phyloP scores from a whole-genome alignment of 2,113 vertebrate species.

The Mirza zaza region DNA sequence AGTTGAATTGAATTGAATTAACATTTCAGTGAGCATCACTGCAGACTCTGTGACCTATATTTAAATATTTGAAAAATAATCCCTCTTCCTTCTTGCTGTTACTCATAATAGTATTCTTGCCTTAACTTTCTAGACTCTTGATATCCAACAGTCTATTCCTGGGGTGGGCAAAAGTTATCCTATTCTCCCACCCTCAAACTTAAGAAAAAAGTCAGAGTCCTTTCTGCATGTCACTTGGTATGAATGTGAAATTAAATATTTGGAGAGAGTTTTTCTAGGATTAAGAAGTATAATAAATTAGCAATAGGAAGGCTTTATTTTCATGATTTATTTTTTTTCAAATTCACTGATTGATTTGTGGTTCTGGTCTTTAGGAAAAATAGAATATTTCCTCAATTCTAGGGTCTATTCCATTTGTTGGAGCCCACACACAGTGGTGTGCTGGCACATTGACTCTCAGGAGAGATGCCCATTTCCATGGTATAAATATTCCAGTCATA shows the following conservation, averaged over 20 bases:
- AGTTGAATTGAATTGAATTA: constrained; percentile 70
- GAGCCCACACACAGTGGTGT: not conserved
- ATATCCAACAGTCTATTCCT: not conserved
- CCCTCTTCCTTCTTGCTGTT: not conserved
- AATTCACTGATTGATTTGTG: not conserved
- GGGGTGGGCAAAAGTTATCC: not conserved
- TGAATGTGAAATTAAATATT: not conserved
- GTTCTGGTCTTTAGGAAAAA: not conserved
- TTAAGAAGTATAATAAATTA: not conserved
- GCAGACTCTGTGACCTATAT: constrained; percentile 61
- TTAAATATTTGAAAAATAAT: constrained; percentile 66
- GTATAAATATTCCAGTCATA: not conserved
- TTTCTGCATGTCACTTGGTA: not conserved
- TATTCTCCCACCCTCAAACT: not conserved
- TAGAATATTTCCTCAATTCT: not conserved
- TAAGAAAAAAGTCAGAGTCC: not conserved
- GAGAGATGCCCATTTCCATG: not conserved
- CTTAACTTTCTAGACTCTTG: not conserved
- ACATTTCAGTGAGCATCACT: constrained; percentile 59
- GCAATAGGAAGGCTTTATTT: not conserved
- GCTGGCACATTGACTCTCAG: not conserved
- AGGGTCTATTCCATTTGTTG: not conserved
- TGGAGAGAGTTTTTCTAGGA: not conserved
- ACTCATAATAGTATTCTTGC: not conserved
- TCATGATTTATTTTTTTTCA: not conserved